Base-by-base conservation (phyloP, 1,140 invertebrate species). In the Apis laboriosa region DNA sequence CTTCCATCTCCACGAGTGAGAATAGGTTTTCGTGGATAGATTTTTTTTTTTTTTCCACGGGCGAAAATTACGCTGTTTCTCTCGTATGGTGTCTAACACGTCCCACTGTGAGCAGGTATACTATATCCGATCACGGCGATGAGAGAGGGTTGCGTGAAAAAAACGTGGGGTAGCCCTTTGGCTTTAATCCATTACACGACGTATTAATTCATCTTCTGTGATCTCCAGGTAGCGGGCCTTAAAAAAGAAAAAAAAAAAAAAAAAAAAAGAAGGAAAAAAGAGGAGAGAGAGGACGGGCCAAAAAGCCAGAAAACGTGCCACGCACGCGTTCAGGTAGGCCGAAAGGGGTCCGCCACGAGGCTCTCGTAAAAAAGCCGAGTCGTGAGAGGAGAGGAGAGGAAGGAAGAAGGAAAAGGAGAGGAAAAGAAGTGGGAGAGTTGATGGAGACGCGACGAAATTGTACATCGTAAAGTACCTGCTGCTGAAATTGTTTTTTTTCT, bases 241-340 rank as follows among this genome's bases (percentile, higher is more conserved):
- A 28, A 66, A 72, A 84, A 84, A 88, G 84, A 60, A 28, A 88
- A 84, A 55, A 77, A 70, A 72, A 80, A 64, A 67, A 78, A 51
- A 60, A 60, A 86, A 80, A 55, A 15, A 55, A 2, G 60, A 1
- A 19, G 2, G 34, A 13, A n/a, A n/a, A 49, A 53, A 80, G 51
- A 83, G 73, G 73, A 75, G 73, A 34, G 51, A 67, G 53, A 55
- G 53, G 9, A 12, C 53, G 53, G 53, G 34, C 34, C 74, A 72
- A 28, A 74, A 19, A 34, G 74, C 5, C 5, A 77, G 84, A 87
- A 34, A 90, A 89, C 89, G 89, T 88, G 92, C 84, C 87, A 58
- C 85, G 92, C 92, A 92, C 92, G 92, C 92, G 92, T 87, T 87
- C 92, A 93, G 92, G 92, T 92, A 92, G 85, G 13, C 17, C 81